Base-by-base conservation (phyloP, 2,797 vertebrate species). In the Remorina albescens region DNA sequence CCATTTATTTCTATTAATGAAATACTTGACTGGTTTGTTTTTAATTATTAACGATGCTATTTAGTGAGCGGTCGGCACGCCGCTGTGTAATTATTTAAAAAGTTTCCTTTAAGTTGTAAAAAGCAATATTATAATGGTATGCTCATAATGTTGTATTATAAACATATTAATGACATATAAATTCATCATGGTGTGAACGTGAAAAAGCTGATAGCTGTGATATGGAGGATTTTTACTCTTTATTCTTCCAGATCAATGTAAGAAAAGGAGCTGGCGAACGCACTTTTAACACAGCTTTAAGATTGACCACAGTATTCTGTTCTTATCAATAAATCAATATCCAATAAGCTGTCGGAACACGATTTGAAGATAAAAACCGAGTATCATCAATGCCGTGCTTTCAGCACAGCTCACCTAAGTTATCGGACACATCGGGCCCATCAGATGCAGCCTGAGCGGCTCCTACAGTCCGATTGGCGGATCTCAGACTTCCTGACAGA, bases 71-170 rank as follows among this genome's bases (percentile, higher is more conserved):
- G 77, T 71, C 62, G 60, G 72, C 70, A 61, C 13, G 39, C 63
- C 19, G 55, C 61, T 59, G 37, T n/a, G 74, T 72, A 74, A 82
- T 73, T 87, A 83, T 89, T 88, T 86, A 76, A 76, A 71, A 81
- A 73, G 46, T 81, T 85, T 72, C 61, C 59, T 62, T 66, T 15
- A 76, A 71, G 66, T 16, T 57, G 25, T 39, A 54, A 18, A 69
- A 77, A 86, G 57, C 79, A 25, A 23, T 53, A 13, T 79, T 70
- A 21, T 28, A n/a, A n/a, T n/a, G n/a, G n/a, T n/a, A n/a, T n/a
- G n/a, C n/a, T n/a, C n/a, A n/a, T n/a, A n/a, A n/a, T n/a, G n/a
- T n/a, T n/a, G n/a, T n/a, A n/a, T n/a, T n/a, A n/a, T n/a, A n/a
- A n/a, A n/a, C n/a, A n/a, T n/a, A n/a, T n/a, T n/a, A n/a, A n/a